Percentiles rank a stretch among this genome's conserved stretches.
phyloP scores from a whole-genome alignment of 23 tunicate genomes.

The Botrylloides violaceus region DNA sequence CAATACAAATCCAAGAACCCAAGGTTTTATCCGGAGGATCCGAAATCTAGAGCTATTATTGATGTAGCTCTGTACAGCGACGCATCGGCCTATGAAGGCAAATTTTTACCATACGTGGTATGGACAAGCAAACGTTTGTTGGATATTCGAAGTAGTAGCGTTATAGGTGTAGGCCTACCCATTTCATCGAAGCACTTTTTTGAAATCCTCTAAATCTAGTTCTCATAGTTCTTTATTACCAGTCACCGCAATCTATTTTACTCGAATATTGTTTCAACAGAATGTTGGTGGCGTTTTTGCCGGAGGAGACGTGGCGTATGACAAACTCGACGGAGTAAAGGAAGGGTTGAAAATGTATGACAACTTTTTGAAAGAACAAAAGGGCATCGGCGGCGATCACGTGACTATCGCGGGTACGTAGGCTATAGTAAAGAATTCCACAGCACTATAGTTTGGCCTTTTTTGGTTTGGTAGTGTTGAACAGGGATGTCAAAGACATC shows the following conservation, averaged over 20 bases:
- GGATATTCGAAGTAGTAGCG: too few species aligned
- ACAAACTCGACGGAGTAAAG: slow-evolving; percentile 6
- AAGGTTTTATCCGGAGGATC: slow-evolving; percentile 1
- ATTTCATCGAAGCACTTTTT: not conserved
- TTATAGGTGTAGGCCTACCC: not conserved
- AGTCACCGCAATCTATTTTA: not conserved
- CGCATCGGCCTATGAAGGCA: slow-evolving; percentile 12
- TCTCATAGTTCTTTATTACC: not conserved
- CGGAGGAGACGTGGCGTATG: not conserved
- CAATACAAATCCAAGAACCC: slow-evolving; percentile 5
- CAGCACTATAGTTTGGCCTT: too few species aligned
- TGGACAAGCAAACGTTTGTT: too few species aligned
- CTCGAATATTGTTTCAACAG: not conserved
- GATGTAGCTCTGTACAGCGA: slow-evolving; percentile 19
- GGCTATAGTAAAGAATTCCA: too few species aligned
- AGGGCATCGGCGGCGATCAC: slow-evolving; percentile 5
- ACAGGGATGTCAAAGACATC: too few species aligned
- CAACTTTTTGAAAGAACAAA: not conserved
- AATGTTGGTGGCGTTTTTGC: slow-evolving; percentile 7
- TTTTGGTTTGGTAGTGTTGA: not conserved
- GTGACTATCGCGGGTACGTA: slow-evolving; percentile 11
- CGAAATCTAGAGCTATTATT: slow-evolving; percentile 13
- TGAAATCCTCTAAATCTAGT: not conserved
- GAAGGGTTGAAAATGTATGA: slow-evolving; percentile 19
- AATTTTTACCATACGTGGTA: slow-evolving; percentile 4